Evolutionary conservation across 2,888 invertebrate species (phyloP).

Genomic region (Pterostichus niger): DNA sequence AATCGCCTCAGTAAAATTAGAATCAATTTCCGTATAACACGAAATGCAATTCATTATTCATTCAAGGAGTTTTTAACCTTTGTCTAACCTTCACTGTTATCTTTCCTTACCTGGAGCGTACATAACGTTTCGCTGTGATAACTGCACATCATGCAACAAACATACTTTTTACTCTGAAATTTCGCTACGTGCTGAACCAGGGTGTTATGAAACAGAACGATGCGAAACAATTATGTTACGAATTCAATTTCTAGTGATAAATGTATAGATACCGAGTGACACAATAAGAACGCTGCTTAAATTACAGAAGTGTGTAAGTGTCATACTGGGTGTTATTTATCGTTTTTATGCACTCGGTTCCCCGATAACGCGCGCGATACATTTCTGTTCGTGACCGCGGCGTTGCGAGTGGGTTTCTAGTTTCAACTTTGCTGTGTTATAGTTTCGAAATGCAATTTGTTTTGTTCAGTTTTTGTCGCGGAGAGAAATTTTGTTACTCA

Average conservation of each 20-base stretch:
- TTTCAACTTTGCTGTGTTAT: constrained; percentile 16
- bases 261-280: constrained; percentile 20
- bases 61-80: constrained; percentile 39
- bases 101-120: constrained; percentile 27
- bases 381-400: not conserved
- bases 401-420: constrained; percentile 20
- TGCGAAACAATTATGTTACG: not conserved
- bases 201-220: not conserved
- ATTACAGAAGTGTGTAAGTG: constrained; percentile 53
- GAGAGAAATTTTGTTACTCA: constrained; percentile 22
- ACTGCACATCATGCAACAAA: constrained; percentile 20
- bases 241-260: constrained; percentile 2
- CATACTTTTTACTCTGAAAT: too few relatives aligned
- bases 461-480: constrained; percentile 25
- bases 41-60: constrained; percentile 47
- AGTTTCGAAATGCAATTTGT: constrained; percentile 48
- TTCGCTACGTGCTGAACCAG: too few relatives aligned
- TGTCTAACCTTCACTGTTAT: constrained; percentile 41
- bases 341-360: constrained; percentile 39
- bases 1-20: constrained; percentile 39
- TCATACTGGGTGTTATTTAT: constrained; percentile 41
- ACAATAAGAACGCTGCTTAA: constrained; percentile 36
- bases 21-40: constrained; percentile 51
- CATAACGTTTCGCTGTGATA: constrained; percentile 38
- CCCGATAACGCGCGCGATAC: constrained; percentile 16